phyloP scores from a whole-genome alignment of 2,888 invertebrate species.

The Netelia melanura region DNA sequence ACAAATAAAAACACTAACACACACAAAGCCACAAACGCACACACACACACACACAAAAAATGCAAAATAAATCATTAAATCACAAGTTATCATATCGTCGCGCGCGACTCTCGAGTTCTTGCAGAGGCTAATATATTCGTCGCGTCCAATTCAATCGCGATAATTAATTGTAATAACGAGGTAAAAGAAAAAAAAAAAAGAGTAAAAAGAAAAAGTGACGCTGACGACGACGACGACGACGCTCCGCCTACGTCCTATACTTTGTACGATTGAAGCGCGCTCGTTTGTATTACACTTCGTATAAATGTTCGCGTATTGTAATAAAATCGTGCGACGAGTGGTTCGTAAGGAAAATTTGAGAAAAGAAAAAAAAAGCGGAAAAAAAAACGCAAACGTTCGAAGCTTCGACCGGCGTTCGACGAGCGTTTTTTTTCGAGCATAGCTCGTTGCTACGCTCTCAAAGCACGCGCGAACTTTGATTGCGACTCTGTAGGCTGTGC shows the following conservation, averaged over 20 bases:
- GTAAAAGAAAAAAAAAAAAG: neutral
- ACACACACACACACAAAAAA: conserved; percentile 22
- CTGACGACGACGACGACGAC: conserved; percentile 56
- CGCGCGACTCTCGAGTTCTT: conserved; percentile 61
- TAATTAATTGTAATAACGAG: conserved; percentile 61
- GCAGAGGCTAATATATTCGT: conserved; percentile 54
- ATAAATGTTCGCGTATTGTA: conserved; percentile 1
- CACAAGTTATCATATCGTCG: conserved; percentile 67
- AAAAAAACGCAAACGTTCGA: conserved; percentile 10
- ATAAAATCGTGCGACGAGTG: conserved; percentile 14
- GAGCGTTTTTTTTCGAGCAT: conserved; percentile 27
- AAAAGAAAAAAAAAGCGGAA: neutral
- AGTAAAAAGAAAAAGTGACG: conserved; percentile 17
- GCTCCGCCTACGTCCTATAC: conserved; percentile 59
- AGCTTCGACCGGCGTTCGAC: conserved; percentile 20
- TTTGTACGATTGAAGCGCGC: conserved; percentile 51
- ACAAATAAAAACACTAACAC: conserved; percentile 4
- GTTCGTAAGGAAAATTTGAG: neutral
- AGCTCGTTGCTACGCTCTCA: conserved; percentile 10
- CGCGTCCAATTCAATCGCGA: conserved; percentile 65
- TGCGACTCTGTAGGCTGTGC: conserved; percentile 43
- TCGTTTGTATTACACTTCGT: conserved; percentile 36
- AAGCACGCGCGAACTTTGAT: conserved; percentile 57
- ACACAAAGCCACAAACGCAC: neutral
- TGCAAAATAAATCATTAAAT: conserved; percentile 25